phyloP scores from a whole-genome alignment of 2,888 invertebrate species.

The Lasioglossum morio region DNA sequence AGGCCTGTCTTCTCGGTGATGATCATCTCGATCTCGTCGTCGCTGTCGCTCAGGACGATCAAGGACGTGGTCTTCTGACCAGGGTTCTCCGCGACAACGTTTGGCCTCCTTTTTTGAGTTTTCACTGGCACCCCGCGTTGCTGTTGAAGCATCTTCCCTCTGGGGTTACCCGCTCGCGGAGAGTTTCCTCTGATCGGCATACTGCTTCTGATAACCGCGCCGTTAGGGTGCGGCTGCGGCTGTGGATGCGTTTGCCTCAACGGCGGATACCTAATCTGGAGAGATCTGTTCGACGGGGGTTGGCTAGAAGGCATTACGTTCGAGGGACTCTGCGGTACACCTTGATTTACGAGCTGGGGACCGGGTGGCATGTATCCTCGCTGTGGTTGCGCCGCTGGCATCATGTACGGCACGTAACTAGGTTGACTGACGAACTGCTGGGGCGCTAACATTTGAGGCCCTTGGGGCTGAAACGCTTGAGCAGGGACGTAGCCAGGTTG shows the following conservation, averaged over 20 bases:
- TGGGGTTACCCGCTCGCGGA: slow-evolving; percentile 6
- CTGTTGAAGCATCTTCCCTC: slow-evolving; percentile 16
- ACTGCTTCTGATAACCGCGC: slow-evolving; percentile 68
- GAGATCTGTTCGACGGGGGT: slow-evolving; percentile 5
- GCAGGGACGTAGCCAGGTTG: slow-evolving; percentile 55
- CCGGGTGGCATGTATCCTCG: slow-evolving; percentile 26
- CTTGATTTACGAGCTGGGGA: slow-evolving; percentile 40
- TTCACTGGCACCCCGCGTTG: slow-evolving; percentile 18
- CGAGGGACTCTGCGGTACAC: slow-evolving; percentile 28
- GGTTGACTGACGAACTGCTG: slow-evolving; percentile 55
- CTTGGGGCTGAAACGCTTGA: slow-evolving; percentile 58
- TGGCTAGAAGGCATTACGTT: not conserved
- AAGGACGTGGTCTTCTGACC: slow-evolving; percentile 77
- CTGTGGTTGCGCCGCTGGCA: slow-evolving; percentile 40
- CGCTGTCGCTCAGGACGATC: slow-evolving; percentile 82
- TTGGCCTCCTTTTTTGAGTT: not conserved
- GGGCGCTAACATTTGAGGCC: slow-evolving; percentile 52
- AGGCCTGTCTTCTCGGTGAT: slow-evolving; percentile 71
- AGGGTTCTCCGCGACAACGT: slow-evolving; percentile 16
- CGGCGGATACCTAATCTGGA: slow-evolving; percentile 7
- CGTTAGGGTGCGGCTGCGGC: slow-evolving; percentile 59
- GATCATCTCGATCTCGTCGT: slow-evolving; percentile 83
- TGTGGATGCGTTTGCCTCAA: slow-evolving; percentile 33
- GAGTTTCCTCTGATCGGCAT: slow-evolving; percentile 28
- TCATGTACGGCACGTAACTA: slow-evolving; percentile 65